These are phyloP conservation scores for Daboia siamensis DNA, from an alignment of 2,113 vertebrate species.

Conservation along the genomic window DNA sequence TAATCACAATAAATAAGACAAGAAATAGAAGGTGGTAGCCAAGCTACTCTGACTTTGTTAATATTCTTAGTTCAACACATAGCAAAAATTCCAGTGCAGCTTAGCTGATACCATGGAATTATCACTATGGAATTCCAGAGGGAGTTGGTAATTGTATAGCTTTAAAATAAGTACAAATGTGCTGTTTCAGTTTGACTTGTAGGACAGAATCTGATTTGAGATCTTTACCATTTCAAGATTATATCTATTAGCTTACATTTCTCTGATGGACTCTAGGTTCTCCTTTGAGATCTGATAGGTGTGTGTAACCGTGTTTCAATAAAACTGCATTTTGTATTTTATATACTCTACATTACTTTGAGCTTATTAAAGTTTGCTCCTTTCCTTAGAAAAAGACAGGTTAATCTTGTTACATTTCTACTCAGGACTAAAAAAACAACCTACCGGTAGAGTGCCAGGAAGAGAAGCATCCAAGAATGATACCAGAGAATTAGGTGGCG, in stretches of 20 bases:
- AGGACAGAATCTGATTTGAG: background rate
- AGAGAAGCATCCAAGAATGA: slow-evolving; percentile 96
- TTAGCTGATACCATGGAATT: background rate
- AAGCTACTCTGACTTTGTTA: background rate
- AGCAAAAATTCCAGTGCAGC: background rate
- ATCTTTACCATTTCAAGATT: background rate
- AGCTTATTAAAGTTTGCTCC: background rate
- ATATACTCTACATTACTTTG: background rate
- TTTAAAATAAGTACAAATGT: background rate
- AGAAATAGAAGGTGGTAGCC: background rate
- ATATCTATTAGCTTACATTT: background rate
- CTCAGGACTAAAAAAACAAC: slow-evolving; percentile 41
- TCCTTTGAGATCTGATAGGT: background rate
- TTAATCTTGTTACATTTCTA: background rate
- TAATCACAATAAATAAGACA: background rate
- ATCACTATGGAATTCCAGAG: background rate
- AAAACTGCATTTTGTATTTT: background rate
- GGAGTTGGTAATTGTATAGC: background rate
- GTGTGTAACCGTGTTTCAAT: background rate
- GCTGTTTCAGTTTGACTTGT: background rate
- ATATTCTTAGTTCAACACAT: background rate
- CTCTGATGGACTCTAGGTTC: background rate
- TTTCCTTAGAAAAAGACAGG: background rate
- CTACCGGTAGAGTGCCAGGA: slow-evolving; percentile 96
- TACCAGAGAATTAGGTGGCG: slow-evolving; percentile 92